Evolutionary conservation across 2,888 invertebrate genomes (phyloP), one percentile per base, ranked within the genome.

Genomic region (Monoplex corrugatus): DNA sequence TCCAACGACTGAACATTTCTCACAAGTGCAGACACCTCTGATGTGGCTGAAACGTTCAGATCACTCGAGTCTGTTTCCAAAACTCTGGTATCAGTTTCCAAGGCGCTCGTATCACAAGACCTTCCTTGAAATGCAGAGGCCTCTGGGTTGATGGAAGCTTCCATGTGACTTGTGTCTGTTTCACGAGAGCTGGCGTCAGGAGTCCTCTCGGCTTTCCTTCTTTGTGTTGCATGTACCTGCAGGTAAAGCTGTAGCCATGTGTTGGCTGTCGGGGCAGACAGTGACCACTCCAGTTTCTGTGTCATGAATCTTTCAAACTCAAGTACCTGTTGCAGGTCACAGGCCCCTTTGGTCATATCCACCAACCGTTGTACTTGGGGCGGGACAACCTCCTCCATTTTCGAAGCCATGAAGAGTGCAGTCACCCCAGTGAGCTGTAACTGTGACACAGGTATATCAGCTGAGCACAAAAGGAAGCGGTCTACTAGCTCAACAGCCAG

Each of bases 331-430:
- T 97, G 97, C 88, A 98, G 97, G 86, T 98, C 98, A 96, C 99
- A 99, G 0, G 99, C 99, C 89, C 99, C 98, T 96, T 99, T 99
- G 0, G 99, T 99, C n/a, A 99, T 99, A 96, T 98, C 99, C 0
- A 99, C 98, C 96, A 99, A 99, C 95, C 99, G 99, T 23, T 97
- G 97, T 88, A 99, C 97, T 96, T 99, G 99, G 0, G 99, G 99
- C 84, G 99, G 99, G 96, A 99, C 99, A 85, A 99, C 99, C 97
- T 99, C 99, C 96, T 99, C 99, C 90, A 97, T 96, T 97, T 99
- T 99, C 0, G 98, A 98, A 35, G 99, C 99, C 93, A 99, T 97
- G 96, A 99, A 99, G 87, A 99, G 97, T 94, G 98, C 98, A 5
- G 99, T 98, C 92, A 99, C 98, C 92, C 99, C 99, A 96, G 99